Conservation (phyloP, 92 coral and sea anemone species). For the Blastomussa wellsi region DNA sequence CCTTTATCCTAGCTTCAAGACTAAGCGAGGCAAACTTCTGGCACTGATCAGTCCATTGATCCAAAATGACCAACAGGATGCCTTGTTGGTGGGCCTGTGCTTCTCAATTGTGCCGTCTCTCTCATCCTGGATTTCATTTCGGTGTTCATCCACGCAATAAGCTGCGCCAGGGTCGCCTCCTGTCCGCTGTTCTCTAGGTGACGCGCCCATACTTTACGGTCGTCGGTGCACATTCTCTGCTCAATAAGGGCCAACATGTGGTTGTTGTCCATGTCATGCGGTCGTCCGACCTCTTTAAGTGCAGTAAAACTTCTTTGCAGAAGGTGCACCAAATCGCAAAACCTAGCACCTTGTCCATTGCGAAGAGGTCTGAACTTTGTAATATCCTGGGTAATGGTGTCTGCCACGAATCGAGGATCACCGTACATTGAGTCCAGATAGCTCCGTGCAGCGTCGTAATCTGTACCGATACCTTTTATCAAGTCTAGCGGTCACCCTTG, state of each 20-base stretch:
- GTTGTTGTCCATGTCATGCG: conserved; percentile 34
- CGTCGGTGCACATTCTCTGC: conserved; percentile 49
- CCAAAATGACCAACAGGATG: conserved; percentile 25
- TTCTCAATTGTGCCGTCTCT: conserved; percentile 53
- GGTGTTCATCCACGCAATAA: conserved; percentile 42
- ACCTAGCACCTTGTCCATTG: conserved; percentile 60
- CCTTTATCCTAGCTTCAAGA: conserved; percentile 28
- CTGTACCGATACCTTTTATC: conserved; percentile 63
- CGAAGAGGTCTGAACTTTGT: conserved; percentile 53
- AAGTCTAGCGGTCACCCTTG: conserved; percentile 53
- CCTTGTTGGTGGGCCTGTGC: conserved; percentile 21
- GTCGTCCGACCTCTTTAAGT: conserved; percentile 44
- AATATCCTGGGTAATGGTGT: conserved; percentile 70
- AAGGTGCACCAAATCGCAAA: conserved; percentile 62
- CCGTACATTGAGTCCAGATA: conserved; percentile 68
- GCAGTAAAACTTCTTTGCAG: conserved; percentile 42
- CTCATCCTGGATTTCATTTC: conserved; percentile 49
- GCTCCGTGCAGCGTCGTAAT: conserved; percentile 68
- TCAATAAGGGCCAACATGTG: conserved; percentile 53
- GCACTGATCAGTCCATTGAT: conserved; percentile 61
- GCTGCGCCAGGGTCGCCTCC: conserved; percentile 25
- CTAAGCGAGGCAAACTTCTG: conserved; percentile 25
- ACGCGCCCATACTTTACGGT: conserved; percentile 50
- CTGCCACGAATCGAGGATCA: conserved; percentile 56
- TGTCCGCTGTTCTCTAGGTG: conserved; percentile 25